phyloP scores from a whole-genome alignment of 2,888 invertebrate genomes.

The Euspilapteryx auroguttella region DNA sequence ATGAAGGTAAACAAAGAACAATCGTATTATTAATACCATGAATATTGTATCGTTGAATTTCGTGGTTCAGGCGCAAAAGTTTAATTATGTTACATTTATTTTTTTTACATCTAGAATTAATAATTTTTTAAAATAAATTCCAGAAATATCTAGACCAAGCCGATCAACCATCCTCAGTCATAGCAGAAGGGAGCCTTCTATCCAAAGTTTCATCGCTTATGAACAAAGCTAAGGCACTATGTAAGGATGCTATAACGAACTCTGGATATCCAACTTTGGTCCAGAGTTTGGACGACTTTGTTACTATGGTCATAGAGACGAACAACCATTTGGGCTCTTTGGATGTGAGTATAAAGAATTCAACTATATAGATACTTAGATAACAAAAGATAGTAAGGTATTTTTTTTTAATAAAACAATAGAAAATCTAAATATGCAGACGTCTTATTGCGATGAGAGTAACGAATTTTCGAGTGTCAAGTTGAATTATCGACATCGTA shows the following conservation, averaged over 20 bases:
- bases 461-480: no score
- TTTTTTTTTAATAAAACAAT: no score
- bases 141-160: constrained; percentile 46
- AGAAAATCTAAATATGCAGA: no score
- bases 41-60: no score
- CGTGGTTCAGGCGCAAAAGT: no score
- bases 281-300: constrained; percentile 65
- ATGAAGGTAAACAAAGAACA: constrained; percentile 35
- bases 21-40: no score
- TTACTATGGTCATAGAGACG: constrained; percentile 67
- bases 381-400: no score
- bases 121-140: constrained; percentile 6
- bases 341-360: constrained; percentile 61
- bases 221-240: constrained; percentile 65
- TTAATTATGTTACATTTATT: no score
- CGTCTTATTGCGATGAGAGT: no score
- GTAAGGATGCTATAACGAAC: constrained; percentile 63
- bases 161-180: constrained; percentile 20
- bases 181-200: constrained; percentile 29
- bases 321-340: constrained; percentile 68
- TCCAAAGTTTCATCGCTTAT: constrained; percentile 43
- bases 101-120: constrained; percentile 5
- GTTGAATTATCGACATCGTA: no score
- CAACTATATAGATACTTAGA: no score
- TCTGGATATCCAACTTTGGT: constrained; percentile 64